Percentiles rank a stretch among this genome's conserved stretches.
Evolutionary conservation across 2,113 vertebrate genomes (phyloP).

Genomic region (Phalacrocorax brasilianus): DNA sequence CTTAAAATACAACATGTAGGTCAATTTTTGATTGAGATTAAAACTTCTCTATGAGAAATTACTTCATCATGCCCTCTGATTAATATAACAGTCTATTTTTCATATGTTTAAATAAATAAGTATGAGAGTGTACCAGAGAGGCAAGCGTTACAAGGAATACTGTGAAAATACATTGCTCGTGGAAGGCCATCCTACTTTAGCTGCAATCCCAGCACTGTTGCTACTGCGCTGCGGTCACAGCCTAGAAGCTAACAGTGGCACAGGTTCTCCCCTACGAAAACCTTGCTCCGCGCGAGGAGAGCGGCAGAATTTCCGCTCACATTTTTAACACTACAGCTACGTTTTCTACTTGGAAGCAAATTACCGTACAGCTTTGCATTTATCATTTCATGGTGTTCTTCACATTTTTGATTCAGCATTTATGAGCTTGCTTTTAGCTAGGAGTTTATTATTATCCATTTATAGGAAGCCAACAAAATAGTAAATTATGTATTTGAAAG

Average conservation of each 20-base stretch:
- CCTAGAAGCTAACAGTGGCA: neutral
- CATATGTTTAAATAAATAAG: constrained; percentile 38
- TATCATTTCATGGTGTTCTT: constrained; percentile 63
- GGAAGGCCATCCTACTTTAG: neutral
- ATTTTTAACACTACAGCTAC: constrained; percentile 12
- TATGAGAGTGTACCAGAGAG: neutral
- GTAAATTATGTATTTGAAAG: constrained; percentile 78
- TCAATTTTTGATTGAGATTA: constrained; percentile 36
- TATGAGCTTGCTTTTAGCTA: constrained; percentile 64
- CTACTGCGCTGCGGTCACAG: neutral
- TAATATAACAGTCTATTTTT: neutral
- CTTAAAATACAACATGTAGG: neutral
- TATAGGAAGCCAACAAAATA: constrained; percentile 72
- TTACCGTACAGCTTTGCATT: constrained; percentile 48
- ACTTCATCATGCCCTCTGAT: constrained; percentile 9
- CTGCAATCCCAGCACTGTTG: neutral
- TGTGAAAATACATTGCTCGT: neutral
- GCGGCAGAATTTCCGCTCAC: constrained; percentile 26
- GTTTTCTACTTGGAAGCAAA: constrained; percentile 50
- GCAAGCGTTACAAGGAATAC: neutral
- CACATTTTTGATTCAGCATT: constrained; percentile 64
- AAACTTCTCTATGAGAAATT: constrained; percentile 19
- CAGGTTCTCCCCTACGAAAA: neutral
- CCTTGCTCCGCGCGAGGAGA: neutral
- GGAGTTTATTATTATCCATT: constrained; percentile 73